A percentile compares a stretch with the other conserved stretches of the same genome.
phyloP scores from a whole-genome alignment of 2,888 invertebrate genomes.

The Dendrolimus pini region DNA sequence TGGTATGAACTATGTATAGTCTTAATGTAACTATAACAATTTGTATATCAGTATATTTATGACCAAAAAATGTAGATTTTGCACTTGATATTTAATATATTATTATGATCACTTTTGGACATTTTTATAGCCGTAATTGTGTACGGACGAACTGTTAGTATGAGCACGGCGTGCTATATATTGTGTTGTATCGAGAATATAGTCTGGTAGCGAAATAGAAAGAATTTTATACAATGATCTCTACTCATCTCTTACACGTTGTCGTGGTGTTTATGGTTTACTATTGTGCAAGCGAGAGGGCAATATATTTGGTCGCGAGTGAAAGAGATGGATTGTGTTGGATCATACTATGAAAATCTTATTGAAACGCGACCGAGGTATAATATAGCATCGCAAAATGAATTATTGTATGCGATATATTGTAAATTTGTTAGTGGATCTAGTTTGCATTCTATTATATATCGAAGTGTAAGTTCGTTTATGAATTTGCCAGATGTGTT shows the following conservation, averaged over 20 bases:
- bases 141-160: slow-evolving; percentile 15
- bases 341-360: no score
- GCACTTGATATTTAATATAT: slow-evolving; percentile 41
- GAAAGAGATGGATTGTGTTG: no score
- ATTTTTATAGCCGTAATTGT: slow-evolving; percentile 26
- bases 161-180: not conserved
- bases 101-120: slow-evolving; percentile 45
- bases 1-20: slow-evolving; percentile 27
- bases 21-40: slow-evolving; percentile 16
- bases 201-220: no score
- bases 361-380: no score
- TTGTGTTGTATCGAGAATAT: not conserved
- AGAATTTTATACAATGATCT: no score
- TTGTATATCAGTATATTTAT: slow-evolving; percentile 69
- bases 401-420: not conserved
- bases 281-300: no score
- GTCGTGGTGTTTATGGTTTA: no score
- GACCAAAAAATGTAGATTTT: slow-evolving; percentile 69
- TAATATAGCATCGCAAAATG: no score
- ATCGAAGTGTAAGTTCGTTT: not conserved
- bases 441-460: no score
- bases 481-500: not conserved
- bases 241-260: no score
- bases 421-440: no score
- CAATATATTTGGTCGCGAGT: no score